Conservation (phyloP, 1,140 invertebrate genomes). For the Maniola jurtina region DNA sequence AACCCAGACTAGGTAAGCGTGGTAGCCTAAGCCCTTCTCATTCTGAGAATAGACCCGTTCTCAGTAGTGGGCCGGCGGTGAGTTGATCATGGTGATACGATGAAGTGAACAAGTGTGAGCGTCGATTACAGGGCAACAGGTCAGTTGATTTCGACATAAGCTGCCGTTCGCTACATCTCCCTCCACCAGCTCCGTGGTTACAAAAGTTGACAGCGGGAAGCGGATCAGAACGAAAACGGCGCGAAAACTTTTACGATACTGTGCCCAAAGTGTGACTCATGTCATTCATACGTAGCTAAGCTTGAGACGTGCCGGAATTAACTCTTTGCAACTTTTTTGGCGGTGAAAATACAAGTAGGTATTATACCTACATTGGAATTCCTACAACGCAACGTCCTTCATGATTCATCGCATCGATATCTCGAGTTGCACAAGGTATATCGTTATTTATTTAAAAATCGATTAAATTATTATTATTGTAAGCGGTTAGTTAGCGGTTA, state of each 20-base stretch:
- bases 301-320: constrained; percentile 18
- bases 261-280: constrained; percentile 8
- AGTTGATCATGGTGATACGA: too few species aligned
- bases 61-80: too few species aligned
- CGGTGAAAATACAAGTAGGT: constrained; percentile 28
- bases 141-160: too few species aligned
- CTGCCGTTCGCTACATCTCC: too few species aligned
- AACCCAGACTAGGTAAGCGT: too few species aligned
- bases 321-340: constrained; percentile 19
- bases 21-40: too few species aligned
- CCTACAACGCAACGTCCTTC: constrained; percentile 27
- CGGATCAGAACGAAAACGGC: constrained; percentile 13
- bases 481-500: neutral
- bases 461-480: too few species aligned
- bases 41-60: too few species aligned
- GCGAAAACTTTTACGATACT: constrained; percentile 26
- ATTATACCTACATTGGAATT: constrained; percentile 40
- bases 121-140: too few species aligned
- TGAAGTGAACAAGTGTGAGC: too few species aligned
- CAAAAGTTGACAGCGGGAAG: constrained; percentile 29
- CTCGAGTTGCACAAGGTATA: constrained; percentile 5
- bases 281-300: constrained; percentile 19
- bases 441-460: neutral
- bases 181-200: neutral
- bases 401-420: constrained; percentile 29